Percentiles rank a stretch among this genome's conserved stretches.
phyloP scores from a whole-genome alignment of 2,888 invertebrate genomes.

The Poecilobothrus nobilitatus region DNA sequence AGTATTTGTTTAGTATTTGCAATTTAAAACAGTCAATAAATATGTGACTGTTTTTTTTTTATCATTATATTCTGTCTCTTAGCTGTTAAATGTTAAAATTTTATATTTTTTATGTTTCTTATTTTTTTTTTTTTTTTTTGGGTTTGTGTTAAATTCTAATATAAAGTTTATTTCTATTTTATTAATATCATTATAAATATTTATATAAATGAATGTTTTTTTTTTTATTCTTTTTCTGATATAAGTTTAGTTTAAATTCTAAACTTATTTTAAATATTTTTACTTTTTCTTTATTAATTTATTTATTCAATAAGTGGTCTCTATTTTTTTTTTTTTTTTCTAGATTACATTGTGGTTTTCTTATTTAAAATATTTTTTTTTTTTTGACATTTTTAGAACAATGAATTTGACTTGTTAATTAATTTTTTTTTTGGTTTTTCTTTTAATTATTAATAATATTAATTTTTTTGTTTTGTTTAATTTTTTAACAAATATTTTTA shows the following conservation, averaged over 20 bases:
- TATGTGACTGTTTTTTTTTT: too few relatives aligned
- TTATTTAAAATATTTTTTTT: neutral
- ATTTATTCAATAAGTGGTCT: neutral
- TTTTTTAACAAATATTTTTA: neutral
- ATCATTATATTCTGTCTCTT: too few relatives aligned
- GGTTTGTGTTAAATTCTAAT: constrained; percentile 6
- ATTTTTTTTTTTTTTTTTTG: neutral
- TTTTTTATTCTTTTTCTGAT: neutral
- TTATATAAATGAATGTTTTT: neutral
- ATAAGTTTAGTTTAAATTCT: neutral
- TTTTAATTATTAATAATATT: neutral
- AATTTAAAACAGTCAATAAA: too few relatives aligned
- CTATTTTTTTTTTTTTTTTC: neutral
- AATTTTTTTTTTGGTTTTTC: neutral
- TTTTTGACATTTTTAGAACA: neutral
- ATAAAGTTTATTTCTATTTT: neutral
- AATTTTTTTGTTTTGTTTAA: neutral
- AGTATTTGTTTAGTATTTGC: too few relatives aligned
- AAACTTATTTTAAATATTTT: neutral
- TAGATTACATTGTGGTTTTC: neutral
- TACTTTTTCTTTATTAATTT: neutral
- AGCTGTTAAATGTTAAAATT: neutral
- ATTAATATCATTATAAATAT: neutral
- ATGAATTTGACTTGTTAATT: neutral
- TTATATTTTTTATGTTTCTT: too few relatives aligned